Conservation (phyloP, 2,113 vertebrate genomes). For the Phaethornis superciliosus region DNA sequence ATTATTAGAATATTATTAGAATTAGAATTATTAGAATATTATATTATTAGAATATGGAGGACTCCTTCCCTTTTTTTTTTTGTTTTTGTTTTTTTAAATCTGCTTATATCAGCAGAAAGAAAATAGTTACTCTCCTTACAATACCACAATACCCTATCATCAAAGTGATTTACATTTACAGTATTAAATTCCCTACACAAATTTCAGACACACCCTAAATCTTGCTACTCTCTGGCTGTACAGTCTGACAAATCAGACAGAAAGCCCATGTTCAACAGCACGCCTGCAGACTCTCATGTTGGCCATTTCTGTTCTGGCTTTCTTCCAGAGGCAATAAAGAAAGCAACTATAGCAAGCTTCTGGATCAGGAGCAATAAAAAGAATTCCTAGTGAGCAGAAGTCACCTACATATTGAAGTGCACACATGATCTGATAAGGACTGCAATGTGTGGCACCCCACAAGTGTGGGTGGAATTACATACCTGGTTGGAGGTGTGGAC, state of each 20-base stretch:
- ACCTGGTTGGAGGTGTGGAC: neutral
- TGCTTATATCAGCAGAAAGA: neutral
- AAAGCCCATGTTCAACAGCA: neutral
- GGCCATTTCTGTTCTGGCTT: neutral
- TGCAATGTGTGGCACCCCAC: neutral
- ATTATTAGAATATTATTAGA: too few species aligned
- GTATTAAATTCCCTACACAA: neutral
- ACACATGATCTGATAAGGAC: fast-evolving
- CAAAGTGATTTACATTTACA: neutral
- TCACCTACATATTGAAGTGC: fast-evolving
- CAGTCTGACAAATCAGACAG: neutral
- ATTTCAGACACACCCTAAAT: neutral
- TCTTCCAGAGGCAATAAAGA: neutral
- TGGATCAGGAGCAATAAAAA: neutral
- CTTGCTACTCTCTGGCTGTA: neutral
- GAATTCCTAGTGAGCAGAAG: neutral
- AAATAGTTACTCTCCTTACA: neutral
- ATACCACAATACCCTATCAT: neutral
- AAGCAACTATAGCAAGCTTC: neutral
- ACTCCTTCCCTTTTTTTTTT: neutral
- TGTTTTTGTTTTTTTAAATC: neutral
- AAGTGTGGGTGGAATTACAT: neutral
- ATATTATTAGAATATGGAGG: fast-evolving
- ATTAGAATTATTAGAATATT: too few species aligned
- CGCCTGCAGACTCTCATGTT: fast-evolving